phyloP scores from a whole-genome alignment of 1,140 invertebrate species.

The Plodia interpunctella region DNA sequence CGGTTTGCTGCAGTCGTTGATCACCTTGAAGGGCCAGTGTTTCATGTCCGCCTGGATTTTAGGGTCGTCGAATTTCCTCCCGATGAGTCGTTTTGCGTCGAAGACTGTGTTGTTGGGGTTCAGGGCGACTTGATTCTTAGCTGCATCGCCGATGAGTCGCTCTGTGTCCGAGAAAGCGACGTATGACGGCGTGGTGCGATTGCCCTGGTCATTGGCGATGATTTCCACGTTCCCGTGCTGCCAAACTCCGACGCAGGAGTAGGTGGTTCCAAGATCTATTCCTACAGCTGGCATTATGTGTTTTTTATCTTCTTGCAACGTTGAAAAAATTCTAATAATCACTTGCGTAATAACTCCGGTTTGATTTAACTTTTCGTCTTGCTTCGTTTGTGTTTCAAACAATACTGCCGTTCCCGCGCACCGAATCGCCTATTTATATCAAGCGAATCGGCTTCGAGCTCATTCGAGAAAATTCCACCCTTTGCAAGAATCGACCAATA shows the following conservation, averaged over 20 bases:
- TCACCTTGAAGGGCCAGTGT: constrained; percentile 86
- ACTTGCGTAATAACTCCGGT: constrained; percentile 29
- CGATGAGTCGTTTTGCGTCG: constrained; percentile 75
- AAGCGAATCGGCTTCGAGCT: constrained; percentile 27
- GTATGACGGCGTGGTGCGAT: constrained; percentile 88
- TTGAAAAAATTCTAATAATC: neutral
- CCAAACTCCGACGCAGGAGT: no score
- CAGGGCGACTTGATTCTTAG: constrained; percentile 83
- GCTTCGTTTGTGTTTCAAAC: constrained; percentile 55
- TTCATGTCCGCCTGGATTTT: constrained; percentile 83
- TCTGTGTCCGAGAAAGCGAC: no score
- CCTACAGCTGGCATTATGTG: constrained; percentile 81
- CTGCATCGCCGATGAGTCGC: constrained; percentile 80
- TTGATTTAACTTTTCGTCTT: constrained; percentile 33
- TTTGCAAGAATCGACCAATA: no score
- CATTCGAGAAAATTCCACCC: constrained; percentile 39
- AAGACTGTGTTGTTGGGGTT: no score
- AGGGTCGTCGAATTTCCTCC: constrained; percentile 61
- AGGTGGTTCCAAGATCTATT: constrained; percentile 85
- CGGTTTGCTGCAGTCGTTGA: constrained; percentile 81
- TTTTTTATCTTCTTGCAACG: neutral
- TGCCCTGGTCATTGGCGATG: constrained; percentile 93
- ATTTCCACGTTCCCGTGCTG: no score
- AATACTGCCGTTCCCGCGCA: constrained; percentile 48
- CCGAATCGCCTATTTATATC: constrained; percentile 38